phyloP scores from a whole-genome alignment of 1,140 invertebrate genomes.

The Rhopalosiphum maidis region DNA sequence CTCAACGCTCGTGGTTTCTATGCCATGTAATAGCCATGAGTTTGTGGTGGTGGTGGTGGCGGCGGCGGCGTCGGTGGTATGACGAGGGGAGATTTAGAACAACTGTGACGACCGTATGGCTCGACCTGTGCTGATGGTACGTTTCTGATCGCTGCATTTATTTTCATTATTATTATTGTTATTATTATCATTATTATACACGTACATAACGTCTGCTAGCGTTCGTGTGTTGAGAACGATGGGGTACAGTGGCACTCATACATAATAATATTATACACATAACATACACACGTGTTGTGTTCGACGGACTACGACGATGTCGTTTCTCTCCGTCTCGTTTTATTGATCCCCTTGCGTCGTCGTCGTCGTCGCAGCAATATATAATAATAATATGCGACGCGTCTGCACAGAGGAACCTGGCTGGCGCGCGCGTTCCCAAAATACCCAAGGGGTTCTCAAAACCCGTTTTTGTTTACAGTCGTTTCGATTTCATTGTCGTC shows the following conservation, averaged over 20 bases:
- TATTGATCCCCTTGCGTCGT: constrained; percentile 41
- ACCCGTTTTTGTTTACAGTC: neutral
- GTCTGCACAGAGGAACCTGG: neutral
- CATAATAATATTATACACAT: neutral
- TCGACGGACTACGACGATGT: constrained; percentile 22
- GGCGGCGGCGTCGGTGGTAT: neutral
- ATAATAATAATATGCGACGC: neutral
- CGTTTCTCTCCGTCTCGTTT: constrained; percentile 39
- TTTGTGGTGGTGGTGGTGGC: too few relatives aligned
- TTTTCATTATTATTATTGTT: constrained; percentile 3
- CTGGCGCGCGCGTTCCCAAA: constrained; percentile 11
- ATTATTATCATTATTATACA: neutral
- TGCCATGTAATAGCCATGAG: neutral
- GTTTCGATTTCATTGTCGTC: neutral
- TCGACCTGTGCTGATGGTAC: neutral
- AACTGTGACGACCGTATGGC: neutral
- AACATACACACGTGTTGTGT: neutral
- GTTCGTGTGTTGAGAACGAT: neutral
- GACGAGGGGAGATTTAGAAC: constrained; percentile 22
- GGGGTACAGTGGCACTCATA: neutral
- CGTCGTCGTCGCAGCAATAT: constrained; percentile 20
- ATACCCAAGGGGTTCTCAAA: constrained; percentile 34
- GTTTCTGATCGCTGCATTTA: neutral
- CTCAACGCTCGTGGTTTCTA: neutral
- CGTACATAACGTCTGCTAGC: neutral